Conservation (phyloP, 1,140 invertebrate genomes). For the Tetranychus cinnabarinus region DNA sequence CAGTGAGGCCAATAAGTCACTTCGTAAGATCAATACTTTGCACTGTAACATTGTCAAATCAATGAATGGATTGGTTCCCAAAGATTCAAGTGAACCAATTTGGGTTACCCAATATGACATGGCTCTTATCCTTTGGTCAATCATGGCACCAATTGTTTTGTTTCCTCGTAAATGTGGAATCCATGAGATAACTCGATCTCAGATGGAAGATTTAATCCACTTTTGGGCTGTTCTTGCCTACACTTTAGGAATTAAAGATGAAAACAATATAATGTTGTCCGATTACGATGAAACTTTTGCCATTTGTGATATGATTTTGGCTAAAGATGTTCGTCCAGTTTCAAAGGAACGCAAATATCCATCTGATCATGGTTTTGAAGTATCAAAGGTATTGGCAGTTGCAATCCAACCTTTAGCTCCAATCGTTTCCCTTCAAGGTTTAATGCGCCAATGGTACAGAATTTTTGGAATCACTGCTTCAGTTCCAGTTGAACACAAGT, state of each 20-base stretch:
- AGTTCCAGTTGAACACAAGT: too few relatives aligned
- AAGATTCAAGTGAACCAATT: conserved; percentile 7
- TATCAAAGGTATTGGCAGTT: not conserved
- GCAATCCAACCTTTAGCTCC: not conserved
- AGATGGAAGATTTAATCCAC: conserved; percentile 45
- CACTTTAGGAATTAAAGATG: conserved; percentile 53
- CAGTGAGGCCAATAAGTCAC: conserved; percentile 21
- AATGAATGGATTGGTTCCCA: conserved; percentile 21
- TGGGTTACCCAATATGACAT: conserved; percentile 47
- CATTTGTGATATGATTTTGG: conserved; percentile 1
- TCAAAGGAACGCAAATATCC: not conserved
- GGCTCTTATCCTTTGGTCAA: conserved; percentile 38
- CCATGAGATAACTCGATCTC: conserved; percentile 23
- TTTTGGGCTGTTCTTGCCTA: conserved; percentile 58
- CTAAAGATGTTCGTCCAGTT: not conserved
- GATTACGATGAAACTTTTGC: conserved; percentile 21
- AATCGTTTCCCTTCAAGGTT: not conserved
- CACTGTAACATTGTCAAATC: conserved; percentile 21
- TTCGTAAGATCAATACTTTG: conserved; percentile 23
- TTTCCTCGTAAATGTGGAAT: conserved; percentile 39
- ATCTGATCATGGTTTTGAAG: not conserved
- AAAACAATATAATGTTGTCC: conserved; percentile 31
- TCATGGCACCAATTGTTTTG: conserved; percentile 47
- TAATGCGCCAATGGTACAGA: not conserved
- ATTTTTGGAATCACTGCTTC: too few relatives aligned